These are phyloP conservation scores for Gallinago nigripennis DNA, from an alignment of 2,797 vertebrate species.

Conservation along the genomic window DNA sequence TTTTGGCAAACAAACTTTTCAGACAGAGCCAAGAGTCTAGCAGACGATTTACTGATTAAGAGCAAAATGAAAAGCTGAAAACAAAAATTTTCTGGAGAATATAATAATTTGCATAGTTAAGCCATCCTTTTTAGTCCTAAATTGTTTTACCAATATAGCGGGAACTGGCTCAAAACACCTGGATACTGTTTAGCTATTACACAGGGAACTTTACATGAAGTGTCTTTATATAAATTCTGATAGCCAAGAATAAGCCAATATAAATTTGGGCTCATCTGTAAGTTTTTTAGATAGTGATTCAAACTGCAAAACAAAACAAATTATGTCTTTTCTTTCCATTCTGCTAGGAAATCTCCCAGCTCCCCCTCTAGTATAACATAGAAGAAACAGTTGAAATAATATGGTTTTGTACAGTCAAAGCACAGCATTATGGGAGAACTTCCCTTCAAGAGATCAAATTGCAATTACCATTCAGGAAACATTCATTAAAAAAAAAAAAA, in stretches of 20 bases:
- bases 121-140: slow-evolving; percentile 1
- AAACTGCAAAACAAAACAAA: neutral
- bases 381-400: neutral
- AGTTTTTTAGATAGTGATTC: neutral
- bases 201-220: neutral
- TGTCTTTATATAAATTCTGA: neutral
- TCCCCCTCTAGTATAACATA: neutral
- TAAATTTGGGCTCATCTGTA: neutral
- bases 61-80: slow-evolving; percentile 46
- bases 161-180: slow-evolving; percentile 4
- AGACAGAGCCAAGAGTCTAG: slow-evolving; percentile 48
- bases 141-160: neutral
- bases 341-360: neutral
- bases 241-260: neutral
- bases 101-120: slow-evolving; percentile 29
- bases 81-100: slow-evolving; percentile 45
- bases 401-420: neutral
- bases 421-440: neutral
- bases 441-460: neutral
- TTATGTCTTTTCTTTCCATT: neutral
- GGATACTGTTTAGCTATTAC: neutral
- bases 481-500: neutral
- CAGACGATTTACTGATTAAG: slow-evolving; percentile 63
- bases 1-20: slow-evolving; percentile 50
- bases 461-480: neutral